A percentile compares a stretch with the other conserved stretches of the same genome.
Evolutionary conservation across 1,140 invertebrate genomes (phyloP).

Genomic region (Cyrtorhinus lividipennis): DNA sequence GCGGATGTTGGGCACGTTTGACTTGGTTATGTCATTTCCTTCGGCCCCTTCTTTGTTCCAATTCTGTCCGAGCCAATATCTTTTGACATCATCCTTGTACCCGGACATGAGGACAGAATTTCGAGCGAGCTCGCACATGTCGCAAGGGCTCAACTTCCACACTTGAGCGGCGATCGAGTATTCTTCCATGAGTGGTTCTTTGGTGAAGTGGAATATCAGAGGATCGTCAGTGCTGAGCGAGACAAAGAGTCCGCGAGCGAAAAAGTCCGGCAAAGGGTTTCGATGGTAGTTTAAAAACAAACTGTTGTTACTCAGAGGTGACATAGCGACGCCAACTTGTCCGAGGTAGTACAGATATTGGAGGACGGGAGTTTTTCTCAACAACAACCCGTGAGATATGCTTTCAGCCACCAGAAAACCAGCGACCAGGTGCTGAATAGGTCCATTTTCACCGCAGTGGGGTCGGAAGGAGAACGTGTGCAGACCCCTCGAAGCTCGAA

Average conservation of each 20-base stretch:
- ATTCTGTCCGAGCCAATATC: constrained; percentile 93
- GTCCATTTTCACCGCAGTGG: constrained; percentile 97
- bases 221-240: constrained; percentile 97
- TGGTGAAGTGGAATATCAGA: constrained; percentile 97
- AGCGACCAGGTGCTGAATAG: constrained; percentile 88
- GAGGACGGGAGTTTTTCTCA: constrained; percentile 94
- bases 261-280: constrained; percentile 93
- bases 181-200: constrained; percentile 99
- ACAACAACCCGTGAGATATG: constrained; percentile 93
- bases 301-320: constrained; percentile 95
- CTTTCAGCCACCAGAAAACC: constrained; percentile 95
- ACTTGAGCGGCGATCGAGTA: constrained; percentile 98
- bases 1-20: constrained; percentile 95
- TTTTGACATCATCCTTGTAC: constrained; percentile 90
- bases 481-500: constrained; percentile 78
- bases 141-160: constrained; percentile 94
- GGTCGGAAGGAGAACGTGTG: constrained; percentile 93
- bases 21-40: constrained; percentile 93
- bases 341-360: constrained; percentile 97
- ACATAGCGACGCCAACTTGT: constrained; percentile 96
- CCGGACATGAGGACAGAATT: constrained; percentile 97
- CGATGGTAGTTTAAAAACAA: constrained; percentile 97
- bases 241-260: constrained; percentile 82
- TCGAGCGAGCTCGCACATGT: constrained; percentile 95
- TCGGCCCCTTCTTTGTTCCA: constrained; percentile 88